Base-by-base conservation (phyloP, 2,888 invertebrate species). In the Acleris emargana region DNA sequence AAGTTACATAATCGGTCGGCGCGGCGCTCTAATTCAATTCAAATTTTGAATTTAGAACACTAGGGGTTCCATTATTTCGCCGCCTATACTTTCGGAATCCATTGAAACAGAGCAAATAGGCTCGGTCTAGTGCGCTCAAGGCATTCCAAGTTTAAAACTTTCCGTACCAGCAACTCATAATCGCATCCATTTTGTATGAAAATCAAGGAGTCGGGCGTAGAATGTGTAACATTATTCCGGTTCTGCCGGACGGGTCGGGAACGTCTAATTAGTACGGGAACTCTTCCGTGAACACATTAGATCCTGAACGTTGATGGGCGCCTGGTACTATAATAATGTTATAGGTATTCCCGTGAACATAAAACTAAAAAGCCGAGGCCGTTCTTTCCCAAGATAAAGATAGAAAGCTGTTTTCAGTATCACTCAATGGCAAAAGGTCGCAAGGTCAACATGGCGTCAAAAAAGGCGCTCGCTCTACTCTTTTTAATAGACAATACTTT, bases 211-310 rank as follows among this genome's bases (percentile, higher is more conserved):
- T 45, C 52, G 17, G 45, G 38, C 38, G 13, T 13, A 13, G 11
- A 38, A 38, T 38, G 38, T 38, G 13, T 38, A 28, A 54, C 43
- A 64, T 64, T 59, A 49, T 59, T 64, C 58, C 54, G 59, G 61
- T 61, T 66, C 45, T 58, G 51, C 51, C 45, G 58, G 58, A 20
- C 43, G 38, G 67, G 52, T 55, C 32, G 43, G 51, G 61, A 32
- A 47, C 43, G 61, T 43, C 69, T 72, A 73, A 77, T 76, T 73
- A 73, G 67, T 28, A 49, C 45, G 59, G 55, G 68, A 69, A 76
- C 70, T 71, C 64, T 76, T 67, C 73, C 74, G 68, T 77, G 67
- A 72, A 71, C 55, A 32, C 54, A 62, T 68, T 70, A 70, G 61
- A 67, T 45, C 53, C 64, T 53, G 20, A 49, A 42, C 45, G 54